Percentiles rank a stretch among this genome's conserved stretches.
Evolutionary conservation across 2,797 vertebrate species (phyloP).

Genomic region (Remorina albescens): DNA sequence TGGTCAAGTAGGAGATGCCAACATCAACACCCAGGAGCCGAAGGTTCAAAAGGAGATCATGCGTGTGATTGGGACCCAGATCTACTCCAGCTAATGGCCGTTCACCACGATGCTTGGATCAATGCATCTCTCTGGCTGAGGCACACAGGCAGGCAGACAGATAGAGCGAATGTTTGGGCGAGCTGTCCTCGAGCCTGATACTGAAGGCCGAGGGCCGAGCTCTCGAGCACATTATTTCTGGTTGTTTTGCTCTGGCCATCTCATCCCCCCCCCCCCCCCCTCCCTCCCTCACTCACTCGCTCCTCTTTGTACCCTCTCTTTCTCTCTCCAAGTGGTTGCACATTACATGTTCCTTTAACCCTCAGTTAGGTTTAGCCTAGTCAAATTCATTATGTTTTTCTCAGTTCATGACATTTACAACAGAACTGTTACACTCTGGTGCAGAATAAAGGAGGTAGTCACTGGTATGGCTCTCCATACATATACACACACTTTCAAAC

Average conservation of each 20-base stretch:
- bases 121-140: slow-evolving; percentile 49
- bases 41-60: slow-evolving; percentile 99
- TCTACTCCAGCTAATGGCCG: slow-evolving; percentile 94
- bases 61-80: slow-evolving; percentile 99
- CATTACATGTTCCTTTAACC: slow-evolving; percentile 34
- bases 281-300: slow-evolving; percentile 11
- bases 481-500: slow-evolving; percentile 15
- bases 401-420: slow-evolving; percentile 29
- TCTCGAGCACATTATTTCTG: slow-evolving; percentile 63
- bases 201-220: slow-evolving; percentile 49
- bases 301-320: slow-evolving; percentile 20
- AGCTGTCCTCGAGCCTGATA: slow-evolving; percentile 60
- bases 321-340: slow-evolving; percentile 22
- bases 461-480: slow-evolving; percentile 19
- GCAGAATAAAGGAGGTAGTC: slow-evolving; percentile 17
- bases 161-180: slow-evolving; percentile 64
- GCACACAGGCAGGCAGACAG: slow-evolving; percentile 56
- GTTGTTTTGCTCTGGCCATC: slow-evolving; percentile 48
- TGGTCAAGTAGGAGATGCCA: slow-evolving; percentile 98
- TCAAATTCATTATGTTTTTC: slow-evolving; percentile 26
- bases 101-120: slow-evolving; percentile 36
- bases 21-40: slow-evolving; percentile 99
- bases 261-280: slow-evolving; percentile 36
- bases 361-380: slow-evolving; percentile 31
- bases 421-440: slow-evolving; percentile 5